Percentiles rank a stretch among this genome's conserved stretches.
Conservation (phyloP, 2,888 invertebrate species). For the Drosophila vallismaia region DNA sequence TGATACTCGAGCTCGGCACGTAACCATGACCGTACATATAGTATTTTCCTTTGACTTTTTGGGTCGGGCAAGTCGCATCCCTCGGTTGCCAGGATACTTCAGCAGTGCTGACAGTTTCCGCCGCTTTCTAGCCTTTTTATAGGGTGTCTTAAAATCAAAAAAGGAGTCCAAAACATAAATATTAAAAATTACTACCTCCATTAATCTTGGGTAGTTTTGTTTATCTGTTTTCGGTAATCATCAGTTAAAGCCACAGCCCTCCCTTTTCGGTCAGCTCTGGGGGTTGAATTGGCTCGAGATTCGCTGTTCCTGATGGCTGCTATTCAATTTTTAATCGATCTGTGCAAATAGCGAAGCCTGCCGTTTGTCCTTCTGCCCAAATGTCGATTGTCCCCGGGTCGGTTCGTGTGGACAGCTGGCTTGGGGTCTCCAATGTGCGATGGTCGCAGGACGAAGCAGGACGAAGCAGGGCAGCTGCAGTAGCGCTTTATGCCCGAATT, state of each 20-base stretch:
- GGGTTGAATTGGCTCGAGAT: not conserved
- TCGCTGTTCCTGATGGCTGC: conserved; percentile 31
- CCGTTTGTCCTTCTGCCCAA: conserved; percentile 6
- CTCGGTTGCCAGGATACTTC: not conserved
- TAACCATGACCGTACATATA: conserved; percentile 19
- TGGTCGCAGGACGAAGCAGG: conserved; percentile 3
- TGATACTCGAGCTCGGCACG: conserved; percentile 3
- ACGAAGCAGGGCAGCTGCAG: conserved; percentile 45
- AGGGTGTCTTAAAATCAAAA: not conserved
- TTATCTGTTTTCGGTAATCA: conserved; percentile 1
- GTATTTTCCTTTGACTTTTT: conserved; percentile 6
- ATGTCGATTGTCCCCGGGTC: conserved; percentile 33
- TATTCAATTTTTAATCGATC: conserved; percentile 73
- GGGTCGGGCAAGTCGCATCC: conserved; percentile 24
- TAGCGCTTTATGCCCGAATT: conserved; percentile 66
- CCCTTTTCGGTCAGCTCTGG: conserved; percentile 1
- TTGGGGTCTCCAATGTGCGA: conserved; percentile 7
- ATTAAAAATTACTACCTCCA: not conserved
- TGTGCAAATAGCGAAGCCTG: conserved; percentile 46
- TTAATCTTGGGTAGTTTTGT: not conserved
- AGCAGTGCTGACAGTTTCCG: not conserved
- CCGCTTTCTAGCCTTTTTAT: not conserved
- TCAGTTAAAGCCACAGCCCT: not conserved
- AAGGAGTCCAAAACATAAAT: not conserved
- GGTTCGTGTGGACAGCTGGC: conserved; percentile 50